Evolutionary conservation across 2,113 vertebrate species (phyloP).

Genomic region (Lethenteron reissneri): DNA sequence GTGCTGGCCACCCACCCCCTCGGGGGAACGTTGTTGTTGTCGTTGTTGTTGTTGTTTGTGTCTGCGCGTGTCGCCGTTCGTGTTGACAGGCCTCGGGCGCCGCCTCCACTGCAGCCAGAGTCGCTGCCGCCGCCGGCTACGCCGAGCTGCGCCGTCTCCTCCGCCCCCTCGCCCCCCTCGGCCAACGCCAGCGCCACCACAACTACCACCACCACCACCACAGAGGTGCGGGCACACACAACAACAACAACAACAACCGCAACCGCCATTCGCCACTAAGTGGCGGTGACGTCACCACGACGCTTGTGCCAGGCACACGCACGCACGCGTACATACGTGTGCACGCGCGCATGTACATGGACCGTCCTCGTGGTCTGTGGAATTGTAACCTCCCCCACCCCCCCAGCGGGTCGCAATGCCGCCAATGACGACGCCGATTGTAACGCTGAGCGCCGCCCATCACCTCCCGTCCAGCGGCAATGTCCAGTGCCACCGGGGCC

Average conservation of each 20-base stretch:
- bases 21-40: too few relatives aligned
- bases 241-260: too few relatives aligned
- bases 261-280: too few relatives aligned
- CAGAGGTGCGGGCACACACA: neutral
- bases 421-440: too few relatives aligned
- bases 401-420: too few relatives aligned
- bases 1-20: too few relatives aligned
- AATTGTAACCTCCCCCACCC: neutral
- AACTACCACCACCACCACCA: neutral
- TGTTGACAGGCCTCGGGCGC: conserved; percentile 58
- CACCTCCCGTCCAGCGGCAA: too few relatives aligned
- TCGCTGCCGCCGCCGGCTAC: conserved; percentile 69
- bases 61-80: neutral
- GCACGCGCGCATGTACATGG: neutral
- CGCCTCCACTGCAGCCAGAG: conserved; percentile 64
- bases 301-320: neutral
- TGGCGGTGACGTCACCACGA: too few relatives aligned
- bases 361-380: neutral
- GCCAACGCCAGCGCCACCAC: too few relatives aligned
- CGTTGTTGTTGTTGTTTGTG: too few relatives aligned
- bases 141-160: conserved; percentile 39
- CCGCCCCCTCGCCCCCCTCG: neutral
- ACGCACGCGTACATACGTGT: neutral
- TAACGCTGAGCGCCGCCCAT: too few relatives aligned
- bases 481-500: too few relatives aligned